phyloP scores from a whole-genome alignment of 2,888 invertebrate genomes.

The Anthophora plumipes region DNA sequence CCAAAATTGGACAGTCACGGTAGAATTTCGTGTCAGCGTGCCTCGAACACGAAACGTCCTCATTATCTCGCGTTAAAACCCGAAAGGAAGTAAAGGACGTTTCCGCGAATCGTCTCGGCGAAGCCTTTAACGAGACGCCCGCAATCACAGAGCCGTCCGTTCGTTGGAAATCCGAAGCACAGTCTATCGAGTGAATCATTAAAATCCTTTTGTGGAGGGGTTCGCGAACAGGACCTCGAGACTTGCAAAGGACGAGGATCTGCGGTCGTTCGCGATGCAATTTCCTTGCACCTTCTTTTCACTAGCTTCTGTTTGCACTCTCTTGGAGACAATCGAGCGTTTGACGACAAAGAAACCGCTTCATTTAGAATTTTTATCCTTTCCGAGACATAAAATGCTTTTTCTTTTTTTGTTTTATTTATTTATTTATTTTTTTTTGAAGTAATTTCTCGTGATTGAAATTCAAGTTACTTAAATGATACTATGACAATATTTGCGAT shows the following conservation, averaged over 20 bases:
- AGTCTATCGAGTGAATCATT: slow-evolving; percentile 44
- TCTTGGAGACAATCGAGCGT: neutral
- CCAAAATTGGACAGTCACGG: neutral
- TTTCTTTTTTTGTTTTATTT: neutral
- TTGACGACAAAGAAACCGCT: neutral
- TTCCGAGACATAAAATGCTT: neutral
- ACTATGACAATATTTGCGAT: no score
- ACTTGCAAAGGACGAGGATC: slow-evolving; percentile 22
- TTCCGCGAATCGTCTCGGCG: slow-evolving; percentile 11
- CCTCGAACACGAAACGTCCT: slow-evolving; percentile 9
- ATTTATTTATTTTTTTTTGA: no score
- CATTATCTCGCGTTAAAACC: slow-evolving; percentile 36
- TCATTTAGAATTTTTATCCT: neutral
- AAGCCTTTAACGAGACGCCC: slow-evolving; percentile 39
- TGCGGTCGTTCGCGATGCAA: slow-evolving; percentile 25
- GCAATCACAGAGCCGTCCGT: slow-evolving; percentile 15
- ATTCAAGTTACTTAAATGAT: no score
- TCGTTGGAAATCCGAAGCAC: slow-evolving; percentile 27
- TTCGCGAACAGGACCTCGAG: slow-evolving; percentile 9
- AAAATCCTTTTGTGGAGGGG: slow-evolving; percentile 45
- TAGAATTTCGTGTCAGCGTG: neutral
- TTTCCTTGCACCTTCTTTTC: slow-evolving; percentile 32
- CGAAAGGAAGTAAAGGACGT: neutral
- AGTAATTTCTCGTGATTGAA: no score
- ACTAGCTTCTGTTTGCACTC: neutral